These are phyloP conservation scores for Anarhynchus alexandrinus DNA, from an alignment of 2,113 vertebrate species.

Conservation along the genomic window DNA sequence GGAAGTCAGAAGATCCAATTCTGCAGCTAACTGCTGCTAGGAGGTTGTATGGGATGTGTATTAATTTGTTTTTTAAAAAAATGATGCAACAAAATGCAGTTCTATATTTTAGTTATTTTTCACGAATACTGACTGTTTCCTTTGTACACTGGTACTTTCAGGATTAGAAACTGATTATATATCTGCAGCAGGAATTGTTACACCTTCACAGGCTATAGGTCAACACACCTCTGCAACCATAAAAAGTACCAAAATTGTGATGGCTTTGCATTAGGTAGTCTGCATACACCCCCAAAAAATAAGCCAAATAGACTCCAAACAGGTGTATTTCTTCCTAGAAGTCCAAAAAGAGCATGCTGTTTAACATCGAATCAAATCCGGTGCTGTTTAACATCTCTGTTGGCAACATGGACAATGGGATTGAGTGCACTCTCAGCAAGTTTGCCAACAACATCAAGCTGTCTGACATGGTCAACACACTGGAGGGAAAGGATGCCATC, in stretches of 20 bases:
- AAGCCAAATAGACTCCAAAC: neutral
- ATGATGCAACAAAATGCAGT: neutral
- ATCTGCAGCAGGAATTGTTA: neutral
- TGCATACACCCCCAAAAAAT: fast-evolving
- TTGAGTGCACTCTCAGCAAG: too few relatives aligned
- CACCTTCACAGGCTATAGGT: neutral
- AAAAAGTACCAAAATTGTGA: neutral
- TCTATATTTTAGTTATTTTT: neutral
- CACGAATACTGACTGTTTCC: neutral
- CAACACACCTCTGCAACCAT: neutral
- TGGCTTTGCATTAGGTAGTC: neutral
- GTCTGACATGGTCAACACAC: too few relatives aligned
- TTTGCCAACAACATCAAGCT: too few relatives aligned
- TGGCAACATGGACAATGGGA: neutral
- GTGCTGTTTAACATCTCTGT: neutral
- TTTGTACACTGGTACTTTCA: neutral
- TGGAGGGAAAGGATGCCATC: too few relatives aligned
- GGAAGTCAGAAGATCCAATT: neutral
- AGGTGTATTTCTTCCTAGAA: neutral
- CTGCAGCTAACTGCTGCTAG: neutral
- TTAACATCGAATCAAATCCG: neutral
- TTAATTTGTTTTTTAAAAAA: too few relatives aligned
- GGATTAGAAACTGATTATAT: neutral
- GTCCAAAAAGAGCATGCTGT: neutral
- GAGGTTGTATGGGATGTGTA: neutral